Percentiles rank a stretch among this genome's conserved stretches.
Conservation (phyloP, 2,797 vertebrate species). For the Anabacerthia variegaticeps region DNA sequence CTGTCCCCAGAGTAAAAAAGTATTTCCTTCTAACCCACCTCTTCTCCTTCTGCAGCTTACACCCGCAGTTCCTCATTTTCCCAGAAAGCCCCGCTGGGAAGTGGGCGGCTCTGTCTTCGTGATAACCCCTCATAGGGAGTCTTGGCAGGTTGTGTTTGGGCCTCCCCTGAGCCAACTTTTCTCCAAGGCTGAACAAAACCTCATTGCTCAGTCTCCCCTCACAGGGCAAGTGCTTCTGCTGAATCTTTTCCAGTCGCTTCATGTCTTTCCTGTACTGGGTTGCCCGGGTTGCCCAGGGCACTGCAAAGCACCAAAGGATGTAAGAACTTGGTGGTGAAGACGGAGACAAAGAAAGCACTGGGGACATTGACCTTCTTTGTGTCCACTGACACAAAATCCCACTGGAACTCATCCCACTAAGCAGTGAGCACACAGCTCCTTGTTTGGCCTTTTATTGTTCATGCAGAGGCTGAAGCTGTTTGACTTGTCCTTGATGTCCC, state of each 20-base stretch:
- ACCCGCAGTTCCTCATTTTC: not conserved
- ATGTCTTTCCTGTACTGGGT: not conserved
- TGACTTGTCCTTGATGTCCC: not conserved
- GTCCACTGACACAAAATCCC: not conserved
- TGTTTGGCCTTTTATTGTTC: not conserved
- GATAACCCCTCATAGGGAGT: fast-evolving
- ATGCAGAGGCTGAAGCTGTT: not conserved
- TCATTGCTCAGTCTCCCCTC: not conserved
- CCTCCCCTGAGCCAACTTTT: not conserved
- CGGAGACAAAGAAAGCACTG: not conserved
- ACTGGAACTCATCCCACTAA: not conserved
- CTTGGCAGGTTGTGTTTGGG: not conserved
- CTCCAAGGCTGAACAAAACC: not conserved
- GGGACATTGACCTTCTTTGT: not conserved
- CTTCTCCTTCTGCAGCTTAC: not conserved
- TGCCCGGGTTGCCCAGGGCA: not conserved
- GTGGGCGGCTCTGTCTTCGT: not conserved
- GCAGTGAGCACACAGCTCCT: not conserved
- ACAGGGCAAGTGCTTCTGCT: not conserved
- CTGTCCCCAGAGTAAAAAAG: not conserved
- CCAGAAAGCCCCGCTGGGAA: not conserved
- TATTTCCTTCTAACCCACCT: not conserved
- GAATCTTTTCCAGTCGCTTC: not conserved
- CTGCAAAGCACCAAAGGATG: not conserved
- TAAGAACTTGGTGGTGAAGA: not conserved